A percentile compares a stretch with the other conserved stretches of the same genome.
phyloP scores from a whole-genome alignment of 2,797 vertebrate genomes.

The Spondyliosoma cantharus region DNA sequence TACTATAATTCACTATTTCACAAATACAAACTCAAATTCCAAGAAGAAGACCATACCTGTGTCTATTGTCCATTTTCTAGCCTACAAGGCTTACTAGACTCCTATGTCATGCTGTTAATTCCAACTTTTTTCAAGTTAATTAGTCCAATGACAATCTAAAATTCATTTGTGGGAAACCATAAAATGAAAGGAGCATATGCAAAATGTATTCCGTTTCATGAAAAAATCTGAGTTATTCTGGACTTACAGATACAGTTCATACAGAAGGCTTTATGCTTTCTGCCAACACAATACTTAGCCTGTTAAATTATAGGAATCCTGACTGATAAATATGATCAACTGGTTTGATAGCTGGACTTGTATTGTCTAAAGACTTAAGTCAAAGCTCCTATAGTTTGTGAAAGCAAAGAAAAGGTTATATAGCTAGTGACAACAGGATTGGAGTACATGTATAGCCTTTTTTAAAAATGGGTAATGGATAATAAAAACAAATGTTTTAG shows the following conservation, averaged over 20 bases:
- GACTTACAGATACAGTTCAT: background rate
- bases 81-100: background rate
- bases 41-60: background rate
- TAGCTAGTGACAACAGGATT: background rate
- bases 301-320: background rate
- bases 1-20: background rate
- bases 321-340: background rate
- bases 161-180: background rate
- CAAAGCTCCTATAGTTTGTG: background rate
- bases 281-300: background rate
- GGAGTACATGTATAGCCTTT: background rate
- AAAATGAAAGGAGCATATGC: background rate
- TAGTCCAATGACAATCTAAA: background rate
- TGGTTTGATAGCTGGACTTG: background rate
- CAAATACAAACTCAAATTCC: background rate
- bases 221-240: background rate
- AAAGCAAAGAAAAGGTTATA: conserved; percentile 1
- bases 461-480: background rate
- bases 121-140: too few species aligned
- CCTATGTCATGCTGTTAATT: background rate
- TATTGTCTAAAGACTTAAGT: background rate
- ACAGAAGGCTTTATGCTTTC: background rate
- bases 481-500: background rate
- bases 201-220: background rate
- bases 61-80: background rate